Evolutionary conservation across 37 sponge, comb jelly and placozoan species (phyloP).

Genomic region (Halichondria panicea): DNA sequence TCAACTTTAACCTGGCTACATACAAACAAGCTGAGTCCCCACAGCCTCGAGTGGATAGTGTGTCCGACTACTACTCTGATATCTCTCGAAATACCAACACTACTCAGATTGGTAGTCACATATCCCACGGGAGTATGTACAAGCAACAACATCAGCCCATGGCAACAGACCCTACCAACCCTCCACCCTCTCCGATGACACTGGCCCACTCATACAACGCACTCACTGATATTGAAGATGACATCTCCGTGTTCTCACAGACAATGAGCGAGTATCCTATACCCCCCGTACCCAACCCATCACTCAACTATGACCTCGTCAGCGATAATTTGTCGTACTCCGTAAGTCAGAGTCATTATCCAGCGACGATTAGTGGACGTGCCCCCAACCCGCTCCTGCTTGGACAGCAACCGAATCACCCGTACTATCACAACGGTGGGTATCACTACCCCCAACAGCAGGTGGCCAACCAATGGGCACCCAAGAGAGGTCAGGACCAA

Average conservation of each 20-base stretch:
- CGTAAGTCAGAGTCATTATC: conserved; percentile 13
- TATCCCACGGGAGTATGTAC: too few species aligned
- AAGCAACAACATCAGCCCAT: too few species aligned
- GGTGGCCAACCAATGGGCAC: neutral
- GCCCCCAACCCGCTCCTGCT: neutral
- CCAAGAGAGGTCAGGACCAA: neutral
- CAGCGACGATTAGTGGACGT: neutral
- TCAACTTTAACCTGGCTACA: neutral
- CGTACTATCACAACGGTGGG: neutral
- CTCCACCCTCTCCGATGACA: conserved; percentile 36
- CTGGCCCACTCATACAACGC: neutral
- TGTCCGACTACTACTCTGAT: conserved; percentile 16
- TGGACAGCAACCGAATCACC: neutral
- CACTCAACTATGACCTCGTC: conserved; percentile 17
- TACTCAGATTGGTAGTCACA: neutral
- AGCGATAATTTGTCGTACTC: conserved; percentile 1
- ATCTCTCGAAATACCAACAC: conserved; percentile 11
- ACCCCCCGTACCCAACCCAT: conserved; percentile 19
- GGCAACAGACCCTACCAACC: conserved; percentile 1
- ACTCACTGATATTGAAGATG: neutral
- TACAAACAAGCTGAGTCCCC: conserved; percentile 2
- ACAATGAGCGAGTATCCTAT: neutral
- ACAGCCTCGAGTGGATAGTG: conserved; percentile 1
- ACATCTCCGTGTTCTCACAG: conserved; percentile 8
- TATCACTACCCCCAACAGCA: neutral